These are phyloP conservation scores for Tenodera sinensis DNA, from an alignment of 2,888 invertebrate species.

Conservation along the genomic window DNA sequence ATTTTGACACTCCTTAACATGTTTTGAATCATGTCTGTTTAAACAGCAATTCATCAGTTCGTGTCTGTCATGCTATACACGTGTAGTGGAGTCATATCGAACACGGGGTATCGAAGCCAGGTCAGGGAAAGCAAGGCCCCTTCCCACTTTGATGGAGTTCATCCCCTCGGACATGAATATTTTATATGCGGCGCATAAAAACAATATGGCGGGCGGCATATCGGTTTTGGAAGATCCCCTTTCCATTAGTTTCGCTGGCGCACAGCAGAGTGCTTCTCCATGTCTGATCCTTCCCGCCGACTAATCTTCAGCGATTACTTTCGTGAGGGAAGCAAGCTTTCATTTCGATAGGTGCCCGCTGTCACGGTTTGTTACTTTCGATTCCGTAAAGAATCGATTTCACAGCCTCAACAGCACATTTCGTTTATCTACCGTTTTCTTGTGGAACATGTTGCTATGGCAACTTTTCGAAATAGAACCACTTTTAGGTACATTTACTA, in stretches of 20 bases:
- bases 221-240: neutral
- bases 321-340: neutral
- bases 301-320: conserved; percentile 12
- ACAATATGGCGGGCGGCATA: neutral
- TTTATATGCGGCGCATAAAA: neutral
- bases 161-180: neutral
- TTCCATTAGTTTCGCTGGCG: neutral
- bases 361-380: neutral
- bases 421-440: no score
- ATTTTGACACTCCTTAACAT: no score
- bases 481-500: no score
- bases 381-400: neutral
- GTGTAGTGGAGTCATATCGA: no score
- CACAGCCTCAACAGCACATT: neutral
- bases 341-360: neutral
- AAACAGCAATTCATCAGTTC: no score
- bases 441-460: no score
- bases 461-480: no score
- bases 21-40: no score
- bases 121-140: no score
- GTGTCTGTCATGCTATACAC: no score
- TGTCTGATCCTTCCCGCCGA: neutral
- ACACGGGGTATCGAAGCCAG: no score
- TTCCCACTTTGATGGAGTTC: no score
- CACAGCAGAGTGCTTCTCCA: neutral